Conservation (phyloP, 2,888 invertebrate species). For the Protonemura montana region DNA sequence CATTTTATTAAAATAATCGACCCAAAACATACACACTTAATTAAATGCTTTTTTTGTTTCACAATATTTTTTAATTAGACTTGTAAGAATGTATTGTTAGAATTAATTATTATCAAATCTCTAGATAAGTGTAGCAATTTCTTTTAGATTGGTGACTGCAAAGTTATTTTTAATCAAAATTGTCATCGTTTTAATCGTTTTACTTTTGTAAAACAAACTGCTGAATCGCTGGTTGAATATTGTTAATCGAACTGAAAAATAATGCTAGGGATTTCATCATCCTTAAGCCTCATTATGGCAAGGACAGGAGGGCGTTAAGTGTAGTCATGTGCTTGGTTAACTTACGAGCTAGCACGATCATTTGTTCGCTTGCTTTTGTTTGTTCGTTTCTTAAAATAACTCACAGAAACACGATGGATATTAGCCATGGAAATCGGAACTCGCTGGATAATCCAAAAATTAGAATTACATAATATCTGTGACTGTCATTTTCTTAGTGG, state of each 20-base stretch:
- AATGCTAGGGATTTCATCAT: not conserved
- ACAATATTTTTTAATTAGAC: not conserved
- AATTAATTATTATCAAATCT: not conserved
- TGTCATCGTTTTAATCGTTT: not conserved
- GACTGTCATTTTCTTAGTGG: not conserved
- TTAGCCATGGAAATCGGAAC: not conserved
- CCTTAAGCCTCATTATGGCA: not conserved
- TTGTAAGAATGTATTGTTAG: not conserved
- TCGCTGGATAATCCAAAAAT: not conserved
- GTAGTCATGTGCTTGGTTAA: constrained; percentile 15
- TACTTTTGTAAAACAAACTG: not conserved
- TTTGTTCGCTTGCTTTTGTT: not conserved
- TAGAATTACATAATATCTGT: not conserved
- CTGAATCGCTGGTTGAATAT: constrained; percentile 27
- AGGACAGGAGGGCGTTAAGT: not conserved
- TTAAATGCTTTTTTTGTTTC: constrained; percentile 21
- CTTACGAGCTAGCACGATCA: not conserved
- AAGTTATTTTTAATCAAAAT: constrained; percentile 1
- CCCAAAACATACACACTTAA: not conserved
- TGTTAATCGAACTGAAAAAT: not conserved
- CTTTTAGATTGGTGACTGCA: not conserved
- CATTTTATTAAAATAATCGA: not conserved
- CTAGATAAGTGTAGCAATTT: not conserved
- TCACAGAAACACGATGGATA: not conserved
- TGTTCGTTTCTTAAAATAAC: constrained; percentile 7